phyloP scores from a whole-genome alignment of 2,888 invertebrate species.

The Belgica antarctica region DNA sequence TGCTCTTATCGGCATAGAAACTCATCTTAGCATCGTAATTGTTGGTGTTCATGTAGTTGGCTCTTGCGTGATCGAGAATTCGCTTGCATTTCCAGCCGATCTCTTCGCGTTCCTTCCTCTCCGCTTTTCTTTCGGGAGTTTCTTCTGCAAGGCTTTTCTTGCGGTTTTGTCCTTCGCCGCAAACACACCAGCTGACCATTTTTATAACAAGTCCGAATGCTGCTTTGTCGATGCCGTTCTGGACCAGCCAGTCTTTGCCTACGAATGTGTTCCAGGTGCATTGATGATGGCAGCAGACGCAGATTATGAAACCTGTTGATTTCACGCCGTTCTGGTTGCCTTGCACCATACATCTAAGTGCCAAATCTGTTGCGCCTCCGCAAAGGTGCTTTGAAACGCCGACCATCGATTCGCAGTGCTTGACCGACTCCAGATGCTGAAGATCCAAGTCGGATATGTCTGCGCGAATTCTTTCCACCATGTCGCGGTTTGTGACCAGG shows the following conservation, averaged over 20 bases:
- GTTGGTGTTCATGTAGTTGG: conserved; percentile 60
- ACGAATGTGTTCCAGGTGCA: conserved; percentile 71
- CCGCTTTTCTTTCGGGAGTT: conserved; percentile 45
- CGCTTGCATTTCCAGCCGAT: conserved; percentile 74
- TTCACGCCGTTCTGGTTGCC: conserved; percentile 48
- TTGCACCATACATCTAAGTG: conserved; percentile 65
- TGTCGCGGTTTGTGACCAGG: conserved; percentile 57
- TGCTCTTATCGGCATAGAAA: conserved; percentile 63
- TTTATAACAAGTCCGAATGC: conserved; percentile 76
- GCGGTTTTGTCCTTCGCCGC: conserved; percentile 67
- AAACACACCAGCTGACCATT: conserved; percentile 87
- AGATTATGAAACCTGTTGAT: conserved; percentile 65
- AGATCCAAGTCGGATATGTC: conserved; percentile 78
- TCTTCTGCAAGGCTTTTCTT: conserved; percentile 48
- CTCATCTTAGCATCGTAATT: conserved; percentile 64
- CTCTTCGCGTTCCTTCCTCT: conserved; percentile 57
- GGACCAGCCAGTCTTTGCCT: conserved; percentile 63
- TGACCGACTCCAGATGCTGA: conserved; percentile 53
- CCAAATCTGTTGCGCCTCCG: conserved; percentile 81
- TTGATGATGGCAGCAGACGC: conserved; percentile 88
- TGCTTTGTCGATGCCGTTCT: conserved; percentile 59
- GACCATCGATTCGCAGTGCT: conserved; percentile 58
- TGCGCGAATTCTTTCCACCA: conserved; percentile 67
- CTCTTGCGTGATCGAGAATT: conserved; percentile 73
- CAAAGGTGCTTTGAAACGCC: conserved; percentile 87